Conservation (phyloP, 2,113 vertebrate genomes). For the Salminus brasiliensis region DNA sequence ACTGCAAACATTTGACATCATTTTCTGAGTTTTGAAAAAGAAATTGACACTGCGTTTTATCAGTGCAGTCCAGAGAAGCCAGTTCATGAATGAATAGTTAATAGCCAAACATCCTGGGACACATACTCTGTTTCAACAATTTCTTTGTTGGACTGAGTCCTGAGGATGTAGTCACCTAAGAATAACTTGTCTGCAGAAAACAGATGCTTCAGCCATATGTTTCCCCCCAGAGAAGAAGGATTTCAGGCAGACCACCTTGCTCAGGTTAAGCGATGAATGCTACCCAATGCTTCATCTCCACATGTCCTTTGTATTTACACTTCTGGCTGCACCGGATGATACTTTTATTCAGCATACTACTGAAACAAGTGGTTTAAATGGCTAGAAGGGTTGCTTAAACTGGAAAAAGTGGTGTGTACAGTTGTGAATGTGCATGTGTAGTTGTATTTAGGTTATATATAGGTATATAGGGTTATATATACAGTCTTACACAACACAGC, state of each 20-base stretch:
- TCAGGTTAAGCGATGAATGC: conserved; percentile 78
- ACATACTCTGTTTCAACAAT: conserved; percentile 58
- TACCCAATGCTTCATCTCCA: conserved; percentile 66
- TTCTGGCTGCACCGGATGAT: conserved; percentile 27
- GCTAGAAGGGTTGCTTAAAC: background rate
- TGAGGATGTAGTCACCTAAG: conserved; percentile 73
- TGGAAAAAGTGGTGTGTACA: background rate
- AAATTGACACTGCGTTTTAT: too few species aligned
- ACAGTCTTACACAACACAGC: too few species aligned
- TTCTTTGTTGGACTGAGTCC: conserved; percentile 75
- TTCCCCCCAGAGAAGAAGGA: conserved; percentile 74
- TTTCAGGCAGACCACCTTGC: conserved; percentile 66
- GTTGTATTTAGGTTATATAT: too few species aligned
- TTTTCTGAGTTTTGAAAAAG: too few species aligned
- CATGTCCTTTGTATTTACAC: conserved; percentile 38
- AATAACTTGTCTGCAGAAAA: conserved; percentile 73
- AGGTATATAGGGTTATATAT: too few species aligned
- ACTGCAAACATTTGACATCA: too few species aligned
- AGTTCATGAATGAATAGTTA: background rate
- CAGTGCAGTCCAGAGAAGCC: too few species aligned
- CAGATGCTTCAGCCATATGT: conserved; percentile 81
- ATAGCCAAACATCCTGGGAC: background rate
- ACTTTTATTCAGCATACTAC: conserved; percentile 10
- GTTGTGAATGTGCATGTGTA: too few species aligned
- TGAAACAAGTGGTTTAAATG: background rate